A percentile compares a stretch with the other conserved stretches of the same genome.
Evolutionary conservation across 2,888 invertebrate genomes (phyloP).

Genomic region (Melieria crassipennis): DNA sequence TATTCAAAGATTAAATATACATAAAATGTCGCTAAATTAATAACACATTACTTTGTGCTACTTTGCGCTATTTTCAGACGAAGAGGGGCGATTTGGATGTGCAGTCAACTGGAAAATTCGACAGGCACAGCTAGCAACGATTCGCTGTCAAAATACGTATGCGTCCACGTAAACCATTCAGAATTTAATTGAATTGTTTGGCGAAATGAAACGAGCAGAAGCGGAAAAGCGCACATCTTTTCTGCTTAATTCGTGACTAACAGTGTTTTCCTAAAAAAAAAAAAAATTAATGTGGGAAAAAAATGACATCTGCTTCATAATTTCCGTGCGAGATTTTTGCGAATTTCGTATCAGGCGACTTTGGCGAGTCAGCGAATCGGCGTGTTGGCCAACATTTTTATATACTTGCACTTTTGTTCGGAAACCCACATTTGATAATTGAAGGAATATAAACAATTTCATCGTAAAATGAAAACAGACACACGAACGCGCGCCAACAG

Average conservation of each 20-base stretch:
- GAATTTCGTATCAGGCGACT: slow-evolving; percentile 14
- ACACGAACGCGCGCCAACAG: neutral
- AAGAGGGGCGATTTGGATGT: neutral
- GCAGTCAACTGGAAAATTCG: slow-evolving; percentile 34
- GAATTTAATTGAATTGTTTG: slow-evolving; percentile 26
- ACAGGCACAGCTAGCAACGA: neutral
- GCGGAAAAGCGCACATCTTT: neutral
- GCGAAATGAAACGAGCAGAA: slow-evolving; percentile 9
- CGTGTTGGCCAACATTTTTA: slow-evolving; percentile 20
- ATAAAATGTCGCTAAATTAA: neutral
- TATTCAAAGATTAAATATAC: too few species aligned
- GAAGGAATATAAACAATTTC: slow-evolving; percentile 18
- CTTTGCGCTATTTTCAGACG: slow-evolving; percentile 5
- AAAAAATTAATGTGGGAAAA: slow-evolving; percentile 7
- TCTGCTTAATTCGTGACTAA: slow-evolving; percentile 50
- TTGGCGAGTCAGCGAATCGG: neutral
- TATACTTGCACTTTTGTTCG: slow-evolving; percentile 32
- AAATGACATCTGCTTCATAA: slow-evolving; percentile 23
- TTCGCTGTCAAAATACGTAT: slow-evolving; percentile 6
- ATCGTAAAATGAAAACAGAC: too few species aligned
- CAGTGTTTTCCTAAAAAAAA: slow-evolving; percentile 53
- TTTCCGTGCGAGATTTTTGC: slow-evolving; percentile 6
- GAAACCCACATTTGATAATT: slow-evolving; percentile 28
- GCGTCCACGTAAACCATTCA: neutral
- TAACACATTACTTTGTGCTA: neutral